Evolutionary conservation across 2,888 invertebrate genomes (phyloP).

Genomic region (Hyalella azteca): DNA sequence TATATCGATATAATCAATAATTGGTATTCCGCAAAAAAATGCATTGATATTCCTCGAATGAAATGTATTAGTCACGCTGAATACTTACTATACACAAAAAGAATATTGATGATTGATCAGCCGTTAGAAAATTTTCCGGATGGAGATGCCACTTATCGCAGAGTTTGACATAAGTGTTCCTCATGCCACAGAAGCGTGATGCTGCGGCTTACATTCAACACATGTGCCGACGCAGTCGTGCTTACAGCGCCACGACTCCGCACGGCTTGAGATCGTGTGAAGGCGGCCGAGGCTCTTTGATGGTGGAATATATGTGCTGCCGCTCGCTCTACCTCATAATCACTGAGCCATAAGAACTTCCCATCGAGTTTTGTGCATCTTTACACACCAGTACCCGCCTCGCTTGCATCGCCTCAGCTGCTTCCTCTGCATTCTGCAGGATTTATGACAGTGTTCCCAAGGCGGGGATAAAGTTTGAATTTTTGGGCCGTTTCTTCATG

Average conservation of each 20-base stretch:
- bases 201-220: neutral
- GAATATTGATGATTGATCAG: too few species aligned
- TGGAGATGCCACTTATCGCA: too few species aligned
- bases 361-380: neutral
- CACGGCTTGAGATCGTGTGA: neutral
- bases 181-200: neutral
- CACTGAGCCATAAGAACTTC: neutral
- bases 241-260: neutral
- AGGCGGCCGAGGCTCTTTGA: neutral
- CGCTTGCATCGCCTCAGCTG: neutral
- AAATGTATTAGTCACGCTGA: too few species aligned
- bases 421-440: neutral
- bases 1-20: too few species aligned
- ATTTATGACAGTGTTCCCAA: neutral
- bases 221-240: neutral
- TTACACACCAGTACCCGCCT: neutral
- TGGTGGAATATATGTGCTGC: neutral
- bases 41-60: too few species aligned
- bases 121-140: too few species aligned
- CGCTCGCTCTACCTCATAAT: neutral
- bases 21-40: too few species aligned
- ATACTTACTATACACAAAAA: too few species aligned
- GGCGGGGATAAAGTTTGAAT: neutral
- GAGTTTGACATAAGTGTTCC: too few species aligned
- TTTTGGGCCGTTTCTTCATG: too few species aligned